Evolutionary conservation across 2,888 invertebrate species (phyloP).

Genomic region (Yponomeuta malinellus): DNA sequence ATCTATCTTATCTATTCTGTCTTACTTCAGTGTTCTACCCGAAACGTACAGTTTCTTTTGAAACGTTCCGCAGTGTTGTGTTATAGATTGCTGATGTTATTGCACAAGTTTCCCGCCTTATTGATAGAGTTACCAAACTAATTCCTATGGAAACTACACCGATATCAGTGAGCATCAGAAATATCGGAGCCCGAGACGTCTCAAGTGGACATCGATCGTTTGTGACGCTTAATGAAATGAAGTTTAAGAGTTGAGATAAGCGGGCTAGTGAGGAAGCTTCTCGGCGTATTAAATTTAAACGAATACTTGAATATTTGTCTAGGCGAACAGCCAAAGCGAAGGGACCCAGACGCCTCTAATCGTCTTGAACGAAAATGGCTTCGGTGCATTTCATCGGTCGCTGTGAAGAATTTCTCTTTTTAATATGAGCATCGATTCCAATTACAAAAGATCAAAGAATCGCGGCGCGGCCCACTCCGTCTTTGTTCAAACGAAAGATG

Average conservation of each 20-base stretch:
- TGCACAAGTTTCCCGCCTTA: conserved; percentile 65
- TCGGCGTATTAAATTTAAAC: background rate
- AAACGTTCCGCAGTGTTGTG: conserved; percentile 34
- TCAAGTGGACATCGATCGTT: background rate
- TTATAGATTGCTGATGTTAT: conserved; percentile 59
- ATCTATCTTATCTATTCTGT: background rate
- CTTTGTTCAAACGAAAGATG: conserved; percentile 76
- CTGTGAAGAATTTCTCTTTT: conserved; percentile 69
- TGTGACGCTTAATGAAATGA: background rate
- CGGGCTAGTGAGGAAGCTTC: background rate
- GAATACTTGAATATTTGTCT: background rate
- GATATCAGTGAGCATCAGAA: conserved; percentile 1
- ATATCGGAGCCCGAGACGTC: background rate
- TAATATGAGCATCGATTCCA: conserved; percentile 77
- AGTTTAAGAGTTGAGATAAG: conserved; percentile 16
- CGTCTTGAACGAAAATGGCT: conserved; percentile 65
- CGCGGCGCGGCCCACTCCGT: conserved; percentile 75
- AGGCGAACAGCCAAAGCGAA: background rate
- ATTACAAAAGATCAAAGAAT: conserved; percentile 77
- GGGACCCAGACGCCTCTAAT: conserved; percentile 43
- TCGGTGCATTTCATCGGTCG: conserved; percentile 70
- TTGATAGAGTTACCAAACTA: conserved; percentile 69
- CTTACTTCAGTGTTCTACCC: background rate
- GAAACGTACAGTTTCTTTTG: background rate
- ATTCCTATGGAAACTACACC: conserved; percentile 42